Conservation (phyloP, 1,140 invertebrate species). For the Scaptomyza hsui region DNA sequence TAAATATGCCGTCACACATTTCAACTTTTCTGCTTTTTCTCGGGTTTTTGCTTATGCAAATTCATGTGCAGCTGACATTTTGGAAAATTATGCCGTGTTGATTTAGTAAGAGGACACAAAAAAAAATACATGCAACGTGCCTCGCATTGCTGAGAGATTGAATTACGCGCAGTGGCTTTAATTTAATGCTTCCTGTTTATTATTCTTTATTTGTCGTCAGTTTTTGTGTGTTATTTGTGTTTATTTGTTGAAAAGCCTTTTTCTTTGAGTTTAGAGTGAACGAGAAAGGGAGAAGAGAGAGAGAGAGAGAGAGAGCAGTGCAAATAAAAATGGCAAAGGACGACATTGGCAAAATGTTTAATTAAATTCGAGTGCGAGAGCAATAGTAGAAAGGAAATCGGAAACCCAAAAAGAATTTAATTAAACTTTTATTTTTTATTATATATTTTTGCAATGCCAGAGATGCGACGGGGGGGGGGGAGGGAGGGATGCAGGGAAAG, state of each 20-base stretch:
- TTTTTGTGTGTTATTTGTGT: constrained; percentile 41
- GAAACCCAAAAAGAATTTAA: constrained; percentile 75
- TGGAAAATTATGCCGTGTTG: constrained; percentile 51
- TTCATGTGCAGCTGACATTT: constrained; percentile 25
- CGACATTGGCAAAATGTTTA: constrained; percentile 69
- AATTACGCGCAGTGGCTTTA: constrained; percentile 60
- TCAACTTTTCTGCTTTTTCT: constrained; percentile 1
- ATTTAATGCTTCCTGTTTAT: constrained; percentile 27
- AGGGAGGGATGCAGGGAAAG: constrained; percentile 9
- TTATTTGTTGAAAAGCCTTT: constrained; percentile 24
- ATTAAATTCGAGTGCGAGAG: constrained; percentile 61
- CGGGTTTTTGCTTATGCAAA: constrained; percentile 45
- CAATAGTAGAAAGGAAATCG: constrained; percentile 60
- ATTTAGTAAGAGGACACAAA: constrained; percentile 69
- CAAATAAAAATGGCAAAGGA: constrained; percentile 42
- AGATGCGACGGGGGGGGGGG: neutral
- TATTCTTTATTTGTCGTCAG: constrained; percentile 5
- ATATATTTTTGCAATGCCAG: constrained; percentile 24
- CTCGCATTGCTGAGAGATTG: constrained; percentile 64
- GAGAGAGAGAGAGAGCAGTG: neutral
- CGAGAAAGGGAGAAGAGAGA: too few relatives aligned
- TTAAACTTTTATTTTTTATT: constrained; percentile 64
- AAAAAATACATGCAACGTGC: constrained; percentile 54
- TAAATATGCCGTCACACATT: constrained; percentile 46
- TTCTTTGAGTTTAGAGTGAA: constrained; percentile 23